Conservation (phyloP, 2,888 invertebrate genomes). For the Lasioglossum vierecki region DNA sequence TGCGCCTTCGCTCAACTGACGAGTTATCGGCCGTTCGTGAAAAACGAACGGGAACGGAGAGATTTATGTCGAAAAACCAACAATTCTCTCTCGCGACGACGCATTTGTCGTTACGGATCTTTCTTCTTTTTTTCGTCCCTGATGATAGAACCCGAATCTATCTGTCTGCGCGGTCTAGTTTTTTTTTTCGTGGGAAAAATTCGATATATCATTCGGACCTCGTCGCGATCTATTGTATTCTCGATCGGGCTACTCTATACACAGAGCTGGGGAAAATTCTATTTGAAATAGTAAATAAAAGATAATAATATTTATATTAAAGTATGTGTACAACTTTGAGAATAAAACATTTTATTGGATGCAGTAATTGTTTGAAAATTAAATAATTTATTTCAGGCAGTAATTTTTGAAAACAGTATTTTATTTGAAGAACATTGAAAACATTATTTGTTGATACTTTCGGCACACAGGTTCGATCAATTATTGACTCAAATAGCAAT, state of each 20-base stretch:
- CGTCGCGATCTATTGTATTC: not conserved
- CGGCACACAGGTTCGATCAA: too few species aligned
- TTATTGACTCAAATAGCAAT: too few species aligned
- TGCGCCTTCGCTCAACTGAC: slow-evolving; percentile 40
- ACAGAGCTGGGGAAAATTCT: too few species aligned
- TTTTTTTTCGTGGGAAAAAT: not conserved
- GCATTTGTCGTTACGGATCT: slow-evolving; percentile 30
- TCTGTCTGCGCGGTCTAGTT: not conserved
- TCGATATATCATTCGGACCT: not conserved
- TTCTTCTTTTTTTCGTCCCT: not conserved
- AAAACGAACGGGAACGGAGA: slow-evolving; percentile 24
- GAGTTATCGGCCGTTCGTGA: slow-evolving; percentile 28
- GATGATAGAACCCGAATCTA: not conserved
- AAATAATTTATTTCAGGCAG: too few species aligned
- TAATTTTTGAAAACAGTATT: too few species aligned
- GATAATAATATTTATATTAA: too few species aligned
- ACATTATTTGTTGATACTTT: too few species aligned
- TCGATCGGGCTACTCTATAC: not conserved
- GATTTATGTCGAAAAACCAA: slow-evolving; percentile 47
- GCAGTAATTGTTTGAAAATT: too few species aligned
- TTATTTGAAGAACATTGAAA: too few species aligned
- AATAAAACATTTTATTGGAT: too few species aligned
- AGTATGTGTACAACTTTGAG: too few species aligned
- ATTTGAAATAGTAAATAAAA: too few species aligned
- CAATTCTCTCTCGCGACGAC: slow-evolving; percentile 21